Percentiles rank a stretch among this genome's conserved stretches.
Evolutionary conservation across 2,797 vertebrate species (phyloP).

Genomic region (Bryconaethiops microstoma): DNA sequence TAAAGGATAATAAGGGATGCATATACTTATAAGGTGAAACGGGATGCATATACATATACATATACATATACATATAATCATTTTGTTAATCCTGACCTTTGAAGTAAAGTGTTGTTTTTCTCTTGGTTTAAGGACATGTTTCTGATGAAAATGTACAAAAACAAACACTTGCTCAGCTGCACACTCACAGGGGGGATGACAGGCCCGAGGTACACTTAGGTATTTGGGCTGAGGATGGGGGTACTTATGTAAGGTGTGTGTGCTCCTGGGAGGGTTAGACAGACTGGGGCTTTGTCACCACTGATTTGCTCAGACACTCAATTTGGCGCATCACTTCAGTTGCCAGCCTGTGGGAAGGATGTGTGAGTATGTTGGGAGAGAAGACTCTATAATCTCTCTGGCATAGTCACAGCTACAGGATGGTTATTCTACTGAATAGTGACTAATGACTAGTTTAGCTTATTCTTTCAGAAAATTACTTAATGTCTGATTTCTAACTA

Average conservation of each 20-base stretch:
- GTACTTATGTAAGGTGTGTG: constrained; percentile 3
- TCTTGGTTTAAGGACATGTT: too few species aligned
- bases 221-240: neutral
- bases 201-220: neutral
- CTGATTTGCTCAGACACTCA: constrained; percentile 64
- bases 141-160: neutral
- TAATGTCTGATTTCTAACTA: too few species aligned
- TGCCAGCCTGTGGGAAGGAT: constrained; percentile 52
- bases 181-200: neutral
- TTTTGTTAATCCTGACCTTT: too few species aligned
- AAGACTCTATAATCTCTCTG: constrained; percentile 4
- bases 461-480: too few species aligned
- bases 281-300: constrained; percentile 49
- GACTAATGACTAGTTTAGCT: neutral
- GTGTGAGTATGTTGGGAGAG: constrained; percentile 17
- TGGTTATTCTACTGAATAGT: neutral
- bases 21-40: too few species aligned
- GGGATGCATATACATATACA: too few species aligned
- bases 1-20: neutral
- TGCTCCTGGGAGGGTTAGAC: constrained; percentile 53
- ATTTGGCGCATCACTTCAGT: constrained; percentile 63
- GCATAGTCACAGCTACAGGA: constrained; percentile 7
- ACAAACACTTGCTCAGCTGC: neutral
- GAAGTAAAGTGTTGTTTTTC: neutral
- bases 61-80: too few species aligned